These are phyloP conservation scores for Hirundichthys speculiger DNA, from an alignment of 2,113 vertebrate genomes.

Conservation along the genomic window DNA sequence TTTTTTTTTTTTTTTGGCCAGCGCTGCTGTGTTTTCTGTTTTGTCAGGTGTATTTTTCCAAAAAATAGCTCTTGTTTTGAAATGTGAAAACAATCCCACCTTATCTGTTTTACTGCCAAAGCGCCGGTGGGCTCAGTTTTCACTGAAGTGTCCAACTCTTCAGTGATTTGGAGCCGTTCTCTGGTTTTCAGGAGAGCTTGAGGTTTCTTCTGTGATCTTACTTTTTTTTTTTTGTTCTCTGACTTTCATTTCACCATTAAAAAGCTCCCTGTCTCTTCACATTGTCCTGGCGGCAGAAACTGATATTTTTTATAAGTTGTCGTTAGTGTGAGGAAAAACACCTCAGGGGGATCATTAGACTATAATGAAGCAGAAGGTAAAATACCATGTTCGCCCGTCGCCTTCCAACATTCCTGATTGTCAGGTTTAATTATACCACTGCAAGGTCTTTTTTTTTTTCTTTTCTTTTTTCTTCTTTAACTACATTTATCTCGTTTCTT, in stretches of 20 bases:
- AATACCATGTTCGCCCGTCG: constrained; percentile 64
- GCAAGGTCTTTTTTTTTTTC: constrained; percentile 31
- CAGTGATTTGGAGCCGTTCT: neutral
- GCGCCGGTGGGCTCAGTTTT: too few species aligned
- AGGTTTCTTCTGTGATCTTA: constrained; percentile 46
- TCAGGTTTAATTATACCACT: constrained; percentile 72
- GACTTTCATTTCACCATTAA: constrained; percentile 49
- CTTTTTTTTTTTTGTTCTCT: constrained; percentile 30
- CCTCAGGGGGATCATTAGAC: constrained; percentile 71
- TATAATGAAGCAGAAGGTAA: constrained; percentile 74
- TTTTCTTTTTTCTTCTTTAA: constrained; percentile 17
- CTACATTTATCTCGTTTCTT: constrained; percentile 52
- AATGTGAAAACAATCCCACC: too few species aligned
- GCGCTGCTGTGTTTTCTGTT: too few species aligned
- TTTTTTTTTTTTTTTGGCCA: too few species aligned
- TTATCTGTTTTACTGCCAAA: too few species aligned
- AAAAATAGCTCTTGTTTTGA: too few species aligned
- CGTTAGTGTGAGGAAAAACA: constrained; percentile 69
- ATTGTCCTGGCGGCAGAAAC: constrained; percentile 48
- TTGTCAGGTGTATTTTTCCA: too few species aligned
- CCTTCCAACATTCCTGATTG: constrained; percentile 72
- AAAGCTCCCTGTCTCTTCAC: constrained; percentile 35
- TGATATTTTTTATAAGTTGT: constrained; percentile 68
- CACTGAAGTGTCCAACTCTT: neutral
- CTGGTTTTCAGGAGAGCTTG: constrained; percentile 27